Base-by-base conservation (phyloP, 2,113 vertebrate species). In the Oryzias melastigma region DNA sequence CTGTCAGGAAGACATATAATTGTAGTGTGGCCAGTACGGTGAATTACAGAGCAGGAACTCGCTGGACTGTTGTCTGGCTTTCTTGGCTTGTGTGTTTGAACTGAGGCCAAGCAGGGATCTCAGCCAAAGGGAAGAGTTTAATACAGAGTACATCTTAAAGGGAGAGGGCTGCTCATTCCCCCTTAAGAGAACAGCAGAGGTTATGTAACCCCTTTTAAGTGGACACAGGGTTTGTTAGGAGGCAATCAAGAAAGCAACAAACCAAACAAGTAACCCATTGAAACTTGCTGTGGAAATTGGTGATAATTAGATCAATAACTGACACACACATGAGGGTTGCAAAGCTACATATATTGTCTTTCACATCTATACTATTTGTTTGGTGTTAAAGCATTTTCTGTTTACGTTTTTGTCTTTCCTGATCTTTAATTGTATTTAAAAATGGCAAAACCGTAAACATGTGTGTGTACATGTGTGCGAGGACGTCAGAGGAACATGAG, bases 121-220 rank as follows among this genome's bases (percentile, higher is more conserved):
- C 60, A 71, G 82, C 84, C 85, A 85, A 84, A 85, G 79, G 75
- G 71, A 87, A 73, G 72, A 78, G 67, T 89, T 82, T 80, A 80
- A 73, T 80, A 67, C 62, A 61, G 68, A 66, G 44, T 70, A 65
- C 8, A 13, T 75, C 75, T 82, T 81, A 78, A 82, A 78, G 75
- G 68, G 68, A 71, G 62, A 12, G 59, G 64, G 55, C 68, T 44
- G 61, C 68, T 73, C 65, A 60, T 80, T 68, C 79, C 61, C 68
- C 66, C 65, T 22, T 72, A 46, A 35, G 76, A 81, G 80, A 82
- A 67, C n/a, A 67, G 48, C 78, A 85, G 78, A 86, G 85, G 85
- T 83, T 85, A 84, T 84, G 79, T 68, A 71, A 85, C 82, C 81
- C 77, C 49, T 49, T 87, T 83, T 86, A 85, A 89, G 65, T 82